Evolutionary conservation across 2,888 invertebrate genomes (phyloP), one percentile per base, ranked within the genome.

Genomic region (Ypsolopha sequella): DNA sequence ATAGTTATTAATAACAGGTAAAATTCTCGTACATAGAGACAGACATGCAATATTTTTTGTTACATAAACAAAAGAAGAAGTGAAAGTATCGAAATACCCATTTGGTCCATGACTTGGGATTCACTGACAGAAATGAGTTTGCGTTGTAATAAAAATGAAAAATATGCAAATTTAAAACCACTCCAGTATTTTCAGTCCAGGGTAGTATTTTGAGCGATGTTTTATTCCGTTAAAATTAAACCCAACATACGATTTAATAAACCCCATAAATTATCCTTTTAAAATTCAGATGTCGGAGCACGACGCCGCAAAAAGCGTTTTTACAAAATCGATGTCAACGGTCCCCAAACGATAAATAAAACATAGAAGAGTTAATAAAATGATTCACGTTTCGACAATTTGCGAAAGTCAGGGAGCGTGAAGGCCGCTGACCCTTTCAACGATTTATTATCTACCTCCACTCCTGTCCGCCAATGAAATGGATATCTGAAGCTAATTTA

Each of bases 351-450:
- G 49, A 49, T 49, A 51, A 44, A 51, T 45, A 36, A 51, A 45
- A 36, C 24, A 38, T 39, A 41, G 36, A 39, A 43, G 53, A 51
- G 53, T 53, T 51, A 53, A 53, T 53, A 51, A 53, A 53, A 53
- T 51, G 53, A 48, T 53, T 51, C 53, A 48, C 53, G 50, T 53
- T 53, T 53, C 48, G 48, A 53, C 53, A 53, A 51, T 53, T 53
- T 51, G 53, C 53, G 44, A 51, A 51, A 11, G 51, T 48, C 39
- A 35, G 52, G 52, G 36, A n/a, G 51, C 53, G 53, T 48, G 53
- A 48, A 44, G 41, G 48, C 43, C 36, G 49, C 51, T 53, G 45
- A 51, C 53, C 53, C 48, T 51, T 48, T 48, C 39, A 24, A 34
- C 53, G 53, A 53, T 53, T 53, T 53, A 53, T 53, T 53, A 48